A percentile compares a stretch with the other conserved stretches of the same genome.
Conservation (phyloP, 2,888 invertebrate genomes). For the Pammene aurita region DNA sequence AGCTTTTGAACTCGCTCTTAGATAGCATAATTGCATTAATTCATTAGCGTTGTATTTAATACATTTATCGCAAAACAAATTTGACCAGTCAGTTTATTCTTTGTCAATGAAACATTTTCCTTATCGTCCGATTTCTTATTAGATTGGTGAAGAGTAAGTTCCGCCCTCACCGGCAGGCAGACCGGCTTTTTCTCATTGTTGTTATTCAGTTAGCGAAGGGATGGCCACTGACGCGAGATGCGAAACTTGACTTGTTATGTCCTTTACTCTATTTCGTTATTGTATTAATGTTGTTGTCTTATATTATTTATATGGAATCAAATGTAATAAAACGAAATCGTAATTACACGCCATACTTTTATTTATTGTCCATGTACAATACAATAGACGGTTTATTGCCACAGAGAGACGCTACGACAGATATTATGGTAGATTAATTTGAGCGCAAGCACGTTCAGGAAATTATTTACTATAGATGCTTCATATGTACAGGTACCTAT, state of each 20-base stretch:
- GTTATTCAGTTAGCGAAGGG: slow-evolving; percentile 74
- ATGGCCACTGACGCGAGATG: slow-evolving; percentile 67
- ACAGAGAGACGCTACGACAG: slow-evolving; percentile 8
- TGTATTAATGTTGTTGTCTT: slow-evolving; percentile 54
- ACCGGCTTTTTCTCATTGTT: slow-evolving; percentile 64
- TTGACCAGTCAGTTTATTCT: slow-evolving; percentile 68
- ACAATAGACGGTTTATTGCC: slow-evolving; percentile 34
- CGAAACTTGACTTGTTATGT: slow-evolving; percentile 71
- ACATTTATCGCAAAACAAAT: slow-evolving; percentile 61
- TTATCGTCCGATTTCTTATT: slow-evolving; percentile 74
- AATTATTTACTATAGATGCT: slow-evolving; percentile 29
- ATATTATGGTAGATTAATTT: slow-evolving; percentile 36
- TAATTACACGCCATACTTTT: slow-evolving; percentile 37
- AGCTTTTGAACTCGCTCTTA: neutral
- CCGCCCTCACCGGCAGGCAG: slow-evolving; percentile 56
- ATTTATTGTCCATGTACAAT: slow-evolving; percentile 34
- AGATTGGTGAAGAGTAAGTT: slow-evolving; percentile 71
- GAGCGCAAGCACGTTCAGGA: slow-evolving; percentile 32
- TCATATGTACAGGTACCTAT: neutral
- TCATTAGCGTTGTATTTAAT: slow-evolving; percentile 50
- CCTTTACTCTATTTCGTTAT: slow-evolving; percentile 60
- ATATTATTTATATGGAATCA: slow-evolving; percentile 42
- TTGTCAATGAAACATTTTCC: slow-evolving; percentile 78
- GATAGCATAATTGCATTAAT: slow-evolving; percentile 1
- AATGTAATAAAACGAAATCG: slow-evolving; percentile 38